phyloP scores from a whole-genome alignment of 2,888 invertebrate species.

The Melipona beecheii region DNA sequence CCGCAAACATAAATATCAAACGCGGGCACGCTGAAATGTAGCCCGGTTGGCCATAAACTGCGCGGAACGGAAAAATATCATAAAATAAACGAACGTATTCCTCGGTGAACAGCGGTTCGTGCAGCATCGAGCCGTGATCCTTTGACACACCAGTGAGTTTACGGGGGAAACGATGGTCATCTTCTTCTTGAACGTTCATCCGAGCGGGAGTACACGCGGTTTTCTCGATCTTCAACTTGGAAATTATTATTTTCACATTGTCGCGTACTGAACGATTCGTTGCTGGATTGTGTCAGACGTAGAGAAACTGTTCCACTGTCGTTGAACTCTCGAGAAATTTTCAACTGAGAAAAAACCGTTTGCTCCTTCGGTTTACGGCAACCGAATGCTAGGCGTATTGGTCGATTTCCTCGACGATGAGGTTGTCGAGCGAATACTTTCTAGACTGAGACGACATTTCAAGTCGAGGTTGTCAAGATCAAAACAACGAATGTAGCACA shows the following conservation, averaged over 20 bases:
- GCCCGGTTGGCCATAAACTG: neutral
- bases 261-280: slow-evolving; percentile 53
- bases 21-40: neutral
- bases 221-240: neutral
- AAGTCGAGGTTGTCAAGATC: too few relatives aligned
- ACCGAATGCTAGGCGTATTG: neutral
- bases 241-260: neutral
- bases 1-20: neutral
- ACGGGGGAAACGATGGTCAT: neutral
- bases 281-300: slow-evolving; percentile 20
- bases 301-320: neutral
- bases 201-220: neutral
- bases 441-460: neutral
- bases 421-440: neutral
- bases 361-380: neutral
- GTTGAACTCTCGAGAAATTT: slow-evolving; percentile 2
- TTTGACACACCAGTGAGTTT: neutral
- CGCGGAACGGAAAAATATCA: neutral
- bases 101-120: neutral
- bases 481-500: too few relatives aligned
- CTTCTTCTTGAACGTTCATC: neutral
- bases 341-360: neutral
- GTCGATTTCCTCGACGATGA: neutral
- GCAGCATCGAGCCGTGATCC: neutral
- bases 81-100: slow-evolving; percentile 3